Evolutionary conservation across 2,888 invertebrate species (phyloP), one percentile per base, ranked within the genome.

Genomic region (Therioaphis trifolii): DNA sequence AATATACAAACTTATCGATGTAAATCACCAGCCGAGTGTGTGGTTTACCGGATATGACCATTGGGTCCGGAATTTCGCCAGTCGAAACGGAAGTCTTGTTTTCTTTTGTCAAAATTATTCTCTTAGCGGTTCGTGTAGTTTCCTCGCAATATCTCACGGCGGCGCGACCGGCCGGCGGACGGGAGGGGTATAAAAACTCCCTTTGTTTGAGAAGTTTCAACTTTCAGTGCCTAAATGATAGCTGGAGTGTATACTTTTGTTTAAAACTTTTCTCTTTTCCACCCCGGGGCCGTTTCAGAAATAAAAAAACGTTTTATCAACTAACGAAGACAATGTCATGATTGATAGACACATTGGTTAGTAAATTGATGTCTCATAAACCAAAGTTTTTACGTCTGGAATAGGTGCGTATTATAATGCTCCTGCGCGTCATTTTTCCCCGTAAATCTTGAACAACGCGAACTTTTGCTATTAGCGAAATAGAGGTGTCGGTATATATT

Each of bases 301-400:
- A 72, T 46, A 46, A 40, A 63, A 46, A 82, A 69, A 24, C 61
- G 63, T 82, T 72, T 82, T 72, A 82, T 82, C 61, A 61, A 82
- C 71, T 61, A 46, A 61, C 80, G 27, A 71, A 79, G 71, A 80
- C 49, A 35, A 49, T 49, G 35, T 24, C 24, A 35, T 82, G 72
- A 82, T 82, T 72, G 63, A 82, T 82, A 82, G 80, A 82, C 52
- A 24, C 49, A 49, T 77, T 77, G 77, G 77, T 77, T 77, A 77
- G 66, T 66, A 14, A 63, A 77, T 49, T 63, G 49, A 66, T 49
- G 49, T 77, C 29, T 49, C 66, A 35, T 77, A 66, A 77, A 43
- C 58, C 18, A 58, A 74, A 76, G 29, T 49, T 77, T 27, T 58
- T 27, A n/a, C 21, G 14, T n/a, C 11, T 4, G 14, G 15, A 52